Evolutionary conservation across 2,888 invertebrate species (phyloP).

Genomic region (Drosophila fungiperda): DNA sequence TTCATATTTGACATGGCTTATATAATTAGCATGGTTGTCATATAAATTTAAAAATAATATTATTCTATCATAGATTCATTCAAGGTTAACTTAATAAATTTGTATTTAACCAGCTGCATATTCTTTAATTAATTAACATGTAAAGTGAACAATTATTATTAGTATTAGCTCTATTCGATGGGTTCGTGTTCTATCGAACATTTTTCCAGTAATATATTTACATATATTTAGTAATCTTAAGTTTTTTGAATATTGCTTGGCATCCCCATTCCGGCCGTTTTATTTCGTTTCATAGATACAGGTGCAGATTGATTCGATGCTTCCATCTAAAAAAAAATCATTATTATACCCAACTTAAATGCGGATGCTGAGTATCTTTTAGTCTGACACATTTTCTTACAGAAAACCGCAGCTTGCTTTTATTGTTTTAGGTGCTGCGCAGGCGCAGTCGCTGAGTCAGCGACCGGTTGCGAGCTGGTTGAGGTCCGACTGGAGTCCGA

Average conservation of each 20-base stretch:
- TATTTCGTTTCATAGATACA: neutral
- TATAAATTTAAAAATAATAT: neutral
- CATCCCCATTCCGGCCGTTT: neutral
- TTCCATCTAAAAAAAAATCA: neutral
- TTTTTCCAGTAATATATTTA: neutral
- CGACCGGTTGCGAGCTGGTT: slow-evolving; percentile 39
- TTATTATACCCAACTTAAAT: neutral
- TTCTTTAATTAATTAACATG: neutral
- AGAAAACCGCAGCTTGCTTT: slow-evolving; percentile 11
- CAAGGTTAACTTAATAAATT: neutral
- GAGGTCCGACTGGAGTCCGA: slow-evolving; percentile 14
- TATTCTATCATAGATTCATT: neutral
- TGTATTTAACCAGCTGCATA: neutral
- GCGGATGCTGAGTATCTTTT: neutral
- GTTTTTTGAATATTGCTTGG: neutral
- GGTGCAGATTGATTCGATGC: neutral
- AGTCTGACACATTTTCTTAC: neutral
- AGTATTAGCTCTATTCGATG: neutral
- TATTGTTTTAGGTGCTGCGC: slow-evolving; percentile 54
- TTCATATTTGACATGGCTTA: neutral
- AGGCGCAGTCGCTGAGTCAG: slow-evolving; percentile 51
- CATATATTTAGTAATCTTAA: neutral
- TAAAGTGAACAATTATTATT: neutral
- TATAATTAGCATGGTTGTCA: neutral
- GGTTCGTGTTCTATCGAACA: neutral